Base-by-base conservation (phyloP, 2,888 invertebrate genomes). In the Drosophila paramelanica region DNA sequence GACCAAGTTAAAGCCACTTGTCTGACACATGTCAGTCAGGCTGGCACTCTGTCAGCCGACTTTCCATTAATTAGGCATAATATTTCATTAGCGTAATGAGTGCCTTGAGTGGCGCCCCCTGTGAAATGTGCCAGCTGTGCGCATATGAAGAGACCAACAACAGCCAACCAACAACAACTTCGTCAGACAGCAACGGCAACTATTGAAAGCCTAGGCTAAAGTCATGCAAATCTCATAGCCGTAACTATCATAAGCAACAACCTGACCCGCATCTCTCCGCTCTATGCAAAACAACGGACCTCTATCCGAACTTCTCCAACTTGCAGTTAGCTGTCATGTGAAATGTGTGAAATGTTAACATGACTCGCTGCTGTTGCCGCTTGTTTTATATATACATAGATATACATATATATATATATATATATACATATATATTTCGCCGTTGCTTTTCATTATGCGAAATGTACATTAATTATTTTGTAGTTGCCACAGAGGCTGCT, bases 1-100 rank as follows among this genome's bases (percentile, higher is more conserved):
- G 85, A 86, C 85, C 85, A 86, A 86, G 78, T 86, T 89, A 87
- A 87, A 89, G 89, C 74, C 80, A 89, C 69, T 81, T 75, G 89
- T 55, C 76, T 81, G 88, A 85, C 88, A 89, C 46, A 79, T 81
- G 83, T 72, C 88, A 68, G 75, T 75, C 79, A 49, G 25, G 25
- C 41, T 41, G 73, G 20, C 64, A 59, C 66, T 36, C 57, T 51
- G 58, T 39, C 73, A 73, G 81, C 38, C 81, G 85, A 84, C 82
- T 83, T 89, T 82, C 89, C 83, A 83, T 83, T 89, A 83, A 83
- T 83, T 83, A 83, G 83, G 83, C 83, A 86, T 86, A 79, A 83
- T 83, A 83, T 79, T 83, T 82, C 82, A 82, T 82, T 82, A 82
- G 86, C 67, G 56, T 89, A 89, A 83, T 88, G 89, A 88, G 89